Evolutionary conservation across 1,140 invertebrate genomes (phyloP), one percentile per base, ranked within the genome.

Genomic region (Hyles euphorbiae): DNA sequence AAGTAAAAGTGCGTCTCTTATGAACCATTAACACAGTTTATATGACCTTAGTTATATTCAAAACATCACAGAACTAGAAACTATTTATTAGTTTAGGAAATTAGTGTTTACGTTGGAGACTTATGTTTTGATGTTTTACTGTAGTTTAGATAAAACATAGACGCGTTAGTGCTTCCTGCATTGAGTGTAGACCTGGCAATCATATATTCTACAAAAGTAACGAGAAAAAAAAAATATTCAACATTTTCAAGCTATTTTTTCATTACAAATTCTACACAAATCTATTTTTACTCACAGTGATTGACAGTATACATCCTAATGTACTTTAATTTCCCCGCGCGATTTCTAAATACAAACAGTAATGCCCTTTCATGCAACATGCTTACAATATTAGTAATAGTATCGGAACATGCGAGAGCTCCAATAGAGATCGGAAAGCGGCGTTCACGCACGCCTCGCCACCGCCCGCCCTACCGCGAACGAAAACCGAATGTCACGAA

Each of bases 381-480:
- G 65, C 61, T 68, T 68, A 67, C 72, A 66, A 64, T 68, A 66
- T 66, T 53, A 70, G 56, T 61, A 70, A 70, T 65, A 71, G 52
- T 67, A 67, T 65, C 64, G 71, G 65, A 77, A 69, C 74, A 69
- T 64, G 56, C 67, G 60, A 67, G 68, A 58, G 68, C 72, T 73
- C 73, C 74, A 87, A 85, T 78, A 69, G 62, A 68, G 78, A 63
- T 67, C 64, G 62, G 81, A 56, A 70, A 57, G 56, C 81, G 79
- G 74, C 78, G 75, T 69, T 72, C 70, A 81, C 82, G 82, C 82
- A 85, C 84, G 82, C 68, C 61, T 82, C 67, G 66, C 65, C 74
- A 69, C 83, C 83, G 83, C 84, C 84, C 84, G 84, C 84, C 84
- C 84, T 68, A 78, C 51, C 63, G 60, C 57, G 53, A 47, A 61